A percentile compares a stretch with the other conserved stretches of the same genome.
Evolutionary conservation across 2,888 invertebrate species (phyloP).

Genomic region (Pterostichus niger): DNA sequence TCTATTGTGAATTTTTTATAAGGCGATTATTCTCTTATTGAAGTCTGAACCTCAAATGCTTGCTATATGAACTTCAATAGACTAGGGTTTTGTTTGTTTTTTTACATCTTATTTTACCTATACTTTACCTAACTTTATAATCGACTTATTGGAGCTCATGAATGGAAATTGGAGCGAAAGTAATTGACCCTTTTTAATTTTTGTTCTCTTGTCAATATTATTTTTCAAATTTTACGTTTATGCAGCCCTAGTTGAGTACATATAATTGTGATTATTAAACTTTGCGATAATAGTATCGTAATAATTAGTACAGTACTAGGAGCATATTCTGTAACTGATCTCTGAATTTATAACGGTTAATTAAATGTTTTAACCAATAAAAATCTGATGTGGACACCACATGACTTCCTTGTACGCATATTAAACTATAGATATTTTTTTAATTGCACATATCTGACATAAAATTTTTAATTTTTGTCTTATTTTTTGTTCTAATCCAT

Average conservation of each 20-base stretch:
- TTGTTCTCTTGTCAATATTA: conserved; percentile 18
- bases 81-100: neutral
- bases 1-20: conserved; percentile 39
- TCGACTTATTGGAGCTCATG: conserved; percentile 23
- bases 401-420: too few species aligned
- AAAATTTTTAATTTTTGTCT: too few species aligned
- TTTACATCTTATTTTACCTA: conserved; percentile 11
- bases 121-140: conserved; percentile 16
- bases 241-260: neutral
- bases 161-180: conserved; percentile 18
- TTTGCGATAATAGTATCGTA: too few species aligned
- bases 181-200: conserved; percentile 7
- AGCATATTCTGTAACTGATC: too few species aligned
- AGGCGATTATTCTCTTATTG: conserved; percentile 15
- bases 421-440: too few species aligned
- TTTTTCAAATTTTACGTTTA: neutral
- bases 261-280: too few species aligned
- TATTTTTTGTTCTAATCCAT: too few species aligned
- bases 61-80: neutral
- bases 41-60: neutral
- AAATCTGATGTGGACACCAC: too few species aligned
- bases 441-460: too few species aligned
- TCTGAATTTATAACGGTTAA: too few species aligned
- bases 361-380: too few species aligned
- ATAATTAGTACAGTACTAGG: too few species aligned